Evolutionary conservation across 2,113 vertebrate species (phyloP), one percentile per base, ranked within the genome.

Genomic region (Callopanchax toddi): DNA sequence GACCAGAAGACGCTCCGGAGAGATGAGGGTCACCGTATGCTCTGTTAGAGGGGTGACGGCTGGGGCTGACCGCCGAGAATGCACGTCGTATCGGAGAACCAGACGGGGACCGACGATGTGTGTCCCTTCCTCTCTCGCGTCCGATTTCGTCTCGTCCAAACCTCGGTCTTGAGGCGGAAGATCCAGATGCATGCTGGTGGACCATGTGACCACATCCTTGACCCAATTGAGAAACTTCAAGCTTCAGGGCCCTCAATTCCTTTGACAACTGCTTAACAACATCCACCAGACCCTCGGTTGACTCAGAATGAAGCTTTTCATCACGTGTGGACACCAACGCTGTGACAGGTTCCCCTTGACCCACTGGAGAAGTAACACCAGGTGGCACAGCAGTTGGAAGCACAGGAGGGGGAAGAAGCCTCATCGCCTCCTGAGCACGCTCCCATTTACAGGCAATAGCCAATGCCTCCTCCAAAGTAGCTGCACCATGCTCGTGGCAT

Each of bases 261-360:
- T n/a, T n/a, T n/a, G n/a, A n/a, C n/a, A n/a, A n/a, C n/a, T n/a
- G n/a, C n/a, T n/a, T n/a, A n/a, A n/a, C n/a, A n/a, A n/a, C n/a
- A n/a, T n/a, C n/a, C n/a, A n/a, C n/a, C n/a, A n/a, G n/a, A n/a
- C n/a, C n/a, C n/a, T n/a, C n/a, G n/a, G n/a, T n/a, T n/a, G n/a
- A n/a, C n/a, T n/a, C n/a, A n/a, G n/a, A n/a, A n/a, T n/a, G n/a
- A n/a, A n/a, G n/a, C n/a, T n/a, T n/a, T n/a, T n/a, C n/a, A n/a
- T n/a, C n/a, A n/a, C n/a, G n/a, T n/a, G n/a, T n/a, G n/a, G n/a
- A 49, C 46, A 49, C 46, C 46, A 25, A 25, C 4, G 42, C 50
- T 32, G 21, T 29, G 32, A 55, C 37, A 48, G 46, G 46, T 20
- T 49, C 23, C 7, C 8, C 46, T 16, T 21, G 20, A 12, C 5